Evolutionary conservation across 2,797 vertebrate species (phyloP), one percentile per base, ranked within the genome.

Genomic region (Amazonetta brasiliensis): DNA sequence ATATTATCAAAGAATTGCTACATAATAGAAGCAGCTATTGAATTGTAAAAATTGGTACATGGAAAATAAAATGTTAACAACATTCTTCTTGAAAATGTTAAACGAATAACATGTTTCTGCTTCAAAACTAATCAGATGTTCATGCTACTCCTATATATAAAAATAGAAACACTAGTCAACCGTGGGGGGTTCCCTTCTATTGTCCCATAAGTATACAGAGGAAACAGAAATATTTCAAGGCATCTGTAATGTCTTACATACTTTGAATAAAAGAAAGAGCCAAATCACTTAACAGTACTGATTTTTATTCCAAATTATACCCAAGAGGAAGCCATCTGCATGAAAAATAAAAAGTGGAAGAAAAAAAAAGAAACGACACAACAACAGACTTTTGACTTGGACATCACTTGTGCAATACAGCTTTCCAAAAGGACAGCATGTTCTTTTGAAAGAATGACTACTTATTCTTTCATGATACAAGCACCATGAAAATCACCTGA

Each of bases 281-380:
- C 94, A 96, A 92, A 95, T 82, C 64, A 92, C 86, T 97, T 94
- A 96, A 89, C 91, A 95, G 94, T 90, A 88, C 87, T 74, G 92
- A 92, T 82, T 92, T 92, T 91, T 80, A 91, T 94, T 95, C 96
- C 95, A 96, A 96, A 92, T 95, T 96, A 96, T 94, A 97, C 94
- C 95, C 96, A 76, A 92, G 96, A 96, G 95, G 60, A 97, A 96
- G 86, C 83, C 95, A 97, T 95, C 95, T 97, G 95, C 94, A 96
- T 95, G 94, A 96, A 97, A 95, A 96, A 75, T 73, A 82, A 94
- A 90, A 95, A 91, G 9, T 86, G 92, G 88, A 86, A 86, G 39
- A 22, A 46, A 68, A 39, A 6, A 6, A 63, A 7, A 6, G 14
- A 41, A 63, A 41, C 44, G 28, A 33, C 41, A n/a, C 41, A 44